A percentile compares a stretch with the other conserved stretches of the same genome.
Evolutionary conservation across 2,888 invertebrate species (phyloP).

Genomic region (Microplitis manilae): DNA sequence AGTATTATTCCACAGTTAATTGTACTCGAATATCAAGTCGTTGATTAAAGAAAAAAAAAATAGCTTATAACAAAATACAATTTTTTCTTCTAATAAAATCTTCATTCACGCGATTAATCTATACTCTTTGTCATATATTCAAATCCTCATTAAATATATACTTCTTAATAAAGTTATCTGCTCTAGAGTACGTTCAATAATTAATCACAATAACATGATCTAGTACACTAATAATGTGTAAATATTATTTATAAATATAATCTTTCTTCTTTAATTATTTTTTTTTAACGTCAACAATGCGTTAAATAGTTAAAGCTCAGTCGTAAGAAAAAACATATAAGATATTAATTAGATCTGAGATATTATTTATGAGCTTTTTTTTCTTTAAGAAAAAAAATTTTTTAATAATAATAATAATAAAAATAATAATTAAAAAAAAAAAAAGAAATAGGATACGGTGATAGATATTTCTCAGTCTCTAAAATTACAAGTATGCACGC

Average conservation of each 20-base stretch:
- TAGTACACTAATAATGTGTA: neutral
- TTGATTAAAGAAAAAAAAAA: neutral
- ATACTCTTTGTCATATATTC: too few species aligned
- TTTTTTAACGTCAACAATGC: neutral
- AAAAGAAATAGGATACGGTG: neutral
- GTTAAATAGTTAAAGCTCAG: neutral
- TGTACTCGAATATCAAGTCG: neutral
- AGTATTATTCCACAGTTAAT: neutral
- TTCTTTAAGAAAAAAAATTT: neutral
- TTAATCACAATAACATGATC: neutral
- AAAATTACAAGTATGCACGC: conserved; percentile 28
- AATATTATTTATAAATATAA: neutral
- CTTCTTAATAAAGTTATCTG: neutral
- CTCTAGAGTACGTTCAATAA: neutral
- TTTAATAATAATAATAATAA: neutral
- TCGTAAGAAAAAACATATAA: neutral
- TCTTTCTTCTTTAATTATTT: neutral
- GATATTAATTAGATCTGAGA: neutral
- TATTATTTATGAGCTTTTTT: neutral
- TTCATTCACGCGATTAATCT: too few species aligned
- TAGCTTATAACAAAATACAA: neutral
- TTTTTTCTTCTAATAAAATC: neutral
- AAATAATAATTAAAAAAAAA: neutral
- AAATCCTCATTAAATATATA: too few species aligned
- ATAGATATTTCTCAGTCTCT: conserved; percentile 30